phyloP scores from a whole-genome alignment of 2,113 vertebrate genomes.

The Gavialis gangeticus region DNA sequence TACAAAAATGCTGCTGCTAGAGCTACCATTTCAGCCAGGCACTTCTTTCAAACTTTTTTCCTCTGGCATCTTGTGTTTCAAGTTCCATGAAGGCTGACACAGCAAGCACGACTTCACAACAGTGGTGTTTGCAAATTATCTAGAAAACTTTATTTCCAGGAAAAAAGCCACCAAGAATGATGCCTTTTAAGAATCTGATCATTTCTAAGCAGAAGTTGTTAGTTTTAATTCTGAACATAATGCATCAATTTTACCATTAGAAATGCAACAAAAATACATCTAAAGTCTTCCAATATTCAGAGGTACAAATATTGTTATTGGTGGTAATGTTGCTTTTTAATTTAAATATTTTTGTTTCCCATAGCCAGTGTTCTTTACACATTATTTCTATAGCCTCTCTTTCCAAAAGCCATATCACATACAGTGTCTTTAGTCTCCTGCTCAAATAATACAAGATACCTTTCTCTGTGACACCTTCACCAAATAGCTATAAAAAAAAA shows the following conservation, averaged over 20 bases:
- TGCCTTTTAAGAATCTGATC: background rate
- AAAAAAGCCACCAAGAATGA: background rate
- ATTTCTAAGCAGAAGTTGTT: background rate
- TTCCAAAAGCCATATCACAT: background rate
- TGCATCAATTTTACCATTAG: background rate
- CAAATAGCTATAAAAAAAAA: background rate
- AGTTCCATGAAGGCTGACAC: background rate
- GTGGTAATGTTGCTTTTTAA: background rate
- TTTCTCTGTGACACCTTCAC: background rate
- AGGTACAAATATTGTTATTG: background rate
- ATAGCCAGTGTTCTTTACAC: background rate
- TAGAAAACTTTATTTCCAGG: background rate
- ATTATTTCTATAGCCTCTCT: background rate
- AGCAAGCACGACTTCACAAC: background rate
- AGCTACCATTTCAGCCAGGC: background rate
- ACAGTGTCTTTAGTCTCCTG: background rate
- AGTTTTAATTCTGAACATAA: background rate
- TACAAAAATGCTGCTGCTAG: no score
- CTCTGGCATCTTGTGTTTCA: background rate
- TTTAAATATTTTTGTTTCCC: background rate
- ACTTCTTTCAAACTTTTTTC: background rate
- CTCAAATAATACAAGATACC: background rate
- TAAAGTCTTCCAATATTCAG: background rate
- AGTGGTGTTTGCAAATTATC: background rate
- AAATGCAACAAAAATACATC: background rate